These are phyloP conservation scores for Lymantria monacha DNA, from an alignment of 2,888 invertebrate genomes.

Conservation along the genomic window DNA sequence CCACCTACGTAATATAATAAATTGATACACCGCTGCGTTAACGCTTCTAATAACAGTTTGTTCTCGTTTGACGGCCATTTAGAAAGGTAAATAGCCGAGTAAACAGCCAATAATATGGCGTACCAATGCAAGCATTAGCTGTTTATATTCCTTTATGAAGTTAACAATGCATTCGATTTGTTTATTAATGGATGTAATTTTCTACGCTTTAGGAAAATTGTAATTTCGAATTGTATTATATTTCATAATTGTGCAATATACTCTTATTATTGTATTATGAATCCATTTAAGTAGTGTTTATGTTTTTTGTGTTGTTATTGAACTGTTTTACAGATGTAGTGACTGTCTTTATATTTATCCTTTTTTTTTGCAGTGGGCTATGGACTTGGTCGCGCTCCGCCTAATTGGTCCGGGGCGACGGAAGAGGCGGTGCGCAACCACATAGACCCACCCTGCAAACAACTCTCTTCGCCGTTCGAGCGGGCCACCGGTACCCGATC, in stretches of 20 bases:
- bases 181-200: conserved; percentile 25
- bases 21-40: conserved; percentile 63
- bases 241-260: not conserved
- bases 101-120: conserved; percentile 55
- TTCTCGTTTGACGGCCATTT: conserved; percentile 70
- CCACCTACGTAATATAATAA: conserved; percentile 49
- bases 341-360: too few relatives aligned
- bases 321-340: too few relatives aligned
- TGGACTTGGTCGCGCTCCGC: too few relatives aligned
- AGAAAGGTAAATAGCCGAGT: conserved; percentile 61
- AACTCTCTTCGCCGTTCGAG: too few relatives aligned
- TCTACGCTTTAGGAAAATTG: conserved; percentile 11
- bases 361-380: too few relatives aligned
- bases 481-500: too few relatives aligned
- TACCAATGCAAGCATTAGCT: conserved; percentile 55
- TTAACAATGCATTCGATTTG: conserved; percentile 40
- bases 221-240: conserved; percentile 1
- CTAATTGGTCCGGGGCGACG: too few relatives aligned
- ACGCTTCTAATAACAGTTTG: conserved; percentile 62
- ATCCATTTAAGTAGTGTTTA: too few relatives aligned
- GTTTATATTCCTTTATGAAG: conserved; percentile 43
- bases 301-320: too few relatives aligned
- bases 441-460: too few relatives aligned
- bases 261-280: not conserved
- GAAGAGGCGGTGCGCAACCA: too few relatives aligned